Evolutionary conservation across 1,140 invertebrate species (phyloP).

Genomic region (Cotesia glomerata): DNA sequence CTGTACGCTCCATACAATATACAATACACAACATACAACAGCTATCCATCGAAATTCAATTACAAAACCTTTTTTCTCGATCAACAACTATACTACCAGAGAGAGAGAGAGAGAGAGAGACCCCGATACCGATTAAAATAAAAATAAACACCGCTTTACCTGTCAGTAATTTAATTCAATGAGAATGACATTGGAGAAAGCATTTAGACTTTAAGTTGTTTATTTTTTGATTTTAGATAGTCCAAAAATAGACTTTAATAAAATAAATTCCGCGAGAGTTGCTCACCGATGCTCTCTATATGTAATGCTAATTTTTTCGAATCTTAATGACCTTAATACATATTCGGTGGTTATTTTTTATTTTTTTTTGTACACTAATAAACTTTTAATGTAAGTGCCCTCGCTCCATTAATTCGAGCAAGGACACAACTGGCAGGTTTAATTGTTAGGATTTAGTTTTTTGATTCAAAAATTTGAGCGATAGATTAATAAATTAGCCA

Average conservation of each 20-base stretch:
- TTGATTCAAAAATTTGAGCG: too few relatives aligned
- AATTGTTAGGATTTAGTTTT: too few relatives aligned
- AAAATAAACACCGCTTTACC: not conserved
- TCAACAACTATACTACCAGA: not conserved
- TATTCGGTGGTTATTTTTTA: not conserved
- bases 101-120: slow-evolving; percentile 10
- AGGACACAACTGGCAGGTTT: too few relatives aligned
- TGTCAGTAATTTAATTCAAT: slow-evolving; percentile 23
- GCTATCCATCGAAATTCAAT: slow-evolving; percentile 27
- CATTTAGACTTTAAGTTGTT: not conserved
- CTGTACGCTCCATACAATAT: not conserved
- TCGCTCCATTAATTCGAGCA: slow-evolving; percentile 11
- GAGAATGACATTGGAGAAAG: slow-evolving; percentile 9
- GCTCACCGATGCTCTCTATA: slow-evolving; percentile 13
- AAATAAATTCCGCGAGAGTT: slow-evolving; percentile 17
- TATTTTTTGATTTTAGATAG: not conserved
- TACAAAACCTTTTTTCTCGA: slow-evolving; percentile 28
- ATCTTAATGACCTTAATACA: slow-evolving; percentile 3
- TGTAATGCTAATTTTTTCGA: not conserved
- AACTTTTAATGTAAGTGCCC: not conserved
- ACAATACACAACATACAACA: not conserved
- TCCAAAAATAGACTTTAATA: not conserved
- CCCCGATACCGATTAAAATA: slow-evolving; percentile 5
- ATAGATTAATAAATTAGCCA: too few relatives aligned
- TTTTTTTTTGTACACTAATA: too few relatives aligned